Percentiles rank a stretch among this genome's conserved stretches.
phyloP scores from a whole-genome alignment of 2,113 vertebrate species.

The Picathartes gymnocephalus region DNA sequence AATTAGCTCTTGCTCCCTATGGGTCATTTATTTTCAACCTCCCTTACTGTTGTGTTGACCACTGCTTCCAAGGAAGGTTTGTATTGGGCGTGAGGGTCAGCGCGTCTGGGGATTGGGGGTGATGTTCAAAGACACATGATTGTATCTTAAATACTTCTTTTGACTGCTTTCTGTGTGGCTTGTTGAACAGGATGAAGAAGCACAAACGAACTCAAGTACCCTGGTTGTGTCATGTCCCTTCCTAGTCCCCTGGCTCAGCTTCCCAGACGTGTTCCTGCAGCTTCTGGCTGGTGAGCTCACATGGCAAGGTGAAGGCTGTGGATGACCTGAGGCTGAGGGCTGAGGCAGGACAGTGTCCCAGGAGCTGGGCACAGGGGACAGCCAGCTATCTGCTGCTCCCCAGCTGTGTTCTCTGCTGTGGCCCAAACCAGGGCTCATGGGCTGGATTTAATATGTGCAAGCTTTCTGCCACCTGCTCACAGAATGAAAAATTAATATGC shows the following conservation, averaged over 20 bases:
- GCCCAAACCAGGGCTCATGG: neutral
- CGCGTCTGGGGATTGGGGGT: rapidly evolving
- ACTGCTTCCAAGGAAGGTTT: neutral
- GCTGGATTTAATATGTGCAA: neutral
- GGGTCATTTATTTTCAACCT: neutral
- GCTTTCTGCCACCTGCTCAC: neutral
- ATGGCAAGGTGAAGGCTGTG: neutral
- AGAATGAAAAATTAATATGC: conserved; percentile 49
- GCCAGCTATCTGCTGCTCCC: neutral
- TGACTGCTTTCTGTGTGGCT: neutral
- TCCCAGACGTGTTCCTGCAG: neutral
- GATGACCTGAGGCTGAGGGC: neutral
- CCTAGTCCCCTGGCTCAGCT: neutral
- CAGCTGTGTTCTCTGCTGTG: neutral
- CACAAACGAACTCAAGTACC: neutral
- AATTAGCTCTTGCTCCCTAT: neutral
- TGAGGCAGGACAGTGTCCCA: neutral
- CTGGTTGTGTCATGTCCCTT: neutral
- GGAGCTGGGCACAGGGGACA: neutral
- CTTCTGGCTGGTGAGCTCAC: neutral
- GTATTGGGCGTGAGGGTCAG: neutral
- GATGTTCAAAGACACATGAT: rapidly evolving
- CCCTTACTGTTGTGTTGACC: neutral
- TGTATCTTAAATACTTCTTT: neutral
- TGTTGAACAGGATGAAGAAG: neutral